Conservation (phyloP, 2,113 vertebrate species). For the Formicarius rufipectus region DNA sequence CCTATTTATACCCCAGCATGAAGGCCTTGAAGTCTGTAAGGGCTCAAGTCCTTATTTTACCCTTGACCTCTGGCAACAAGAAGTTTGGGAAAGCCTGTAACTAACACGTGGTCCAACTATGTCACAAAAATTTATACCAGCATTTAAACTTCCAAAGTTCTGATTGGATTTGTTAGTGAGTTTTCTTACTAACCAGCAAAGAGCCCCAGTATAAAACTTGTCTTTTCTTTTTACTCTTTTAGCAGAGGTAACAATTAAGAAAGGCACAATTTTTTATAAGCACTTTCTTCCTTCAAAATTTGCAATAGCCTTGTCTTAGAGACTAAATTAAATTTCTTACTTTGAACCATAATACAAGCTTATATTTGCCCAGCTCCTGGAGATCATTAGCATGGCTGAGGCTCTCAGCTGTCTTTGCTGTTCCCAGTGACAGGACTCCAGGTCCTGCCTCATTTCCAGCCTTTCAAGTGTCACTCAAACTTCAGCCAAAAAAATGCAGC, state of each 20-base stretch:
- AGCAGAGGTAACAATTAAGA: background rate
- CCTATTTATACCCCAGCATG: slow-evolving; percentile 16
- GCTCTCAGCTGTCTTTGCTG: background rate
- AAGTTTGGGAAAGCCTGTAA: background rate
- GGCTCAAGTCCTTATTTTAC: background rate
- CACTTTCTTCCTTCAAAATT: background rate
- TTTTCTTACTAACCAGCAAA: background rate
- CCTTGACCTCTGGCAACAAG: background rate
- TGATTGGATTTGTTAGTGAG: background rate
- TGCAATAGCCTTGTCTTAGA: background rate
- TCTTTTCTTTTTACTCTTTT: background rate
- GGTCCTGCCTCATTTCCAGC: rapidly evolving
- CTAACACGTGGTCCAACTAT: background rate
- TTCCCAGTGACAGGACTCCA: background rate
- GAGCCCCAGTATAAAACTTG: background rate
- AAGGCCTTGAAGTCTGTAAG: background rate
- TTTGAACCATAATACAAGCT: background rate
- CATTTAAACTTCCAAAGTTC: background rate
- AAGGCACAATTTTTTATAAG: background rate
- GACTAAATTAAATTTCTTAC: background rate
- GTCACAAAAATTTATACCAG: background rate
- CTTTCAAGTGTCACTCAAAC: background rate
- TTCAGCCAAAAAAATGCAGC: background rate
- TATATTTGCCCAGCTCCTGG: background rate
- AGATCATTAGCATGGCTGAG: background rate